A percentile compares a stretch with the other conserved stretches of the same genome.
These are phyloP conservation scores for Penaeus monodon DNA, from an alignment of 2,888 invertebrate genomes.

Conservation along the genomic window DNA sequence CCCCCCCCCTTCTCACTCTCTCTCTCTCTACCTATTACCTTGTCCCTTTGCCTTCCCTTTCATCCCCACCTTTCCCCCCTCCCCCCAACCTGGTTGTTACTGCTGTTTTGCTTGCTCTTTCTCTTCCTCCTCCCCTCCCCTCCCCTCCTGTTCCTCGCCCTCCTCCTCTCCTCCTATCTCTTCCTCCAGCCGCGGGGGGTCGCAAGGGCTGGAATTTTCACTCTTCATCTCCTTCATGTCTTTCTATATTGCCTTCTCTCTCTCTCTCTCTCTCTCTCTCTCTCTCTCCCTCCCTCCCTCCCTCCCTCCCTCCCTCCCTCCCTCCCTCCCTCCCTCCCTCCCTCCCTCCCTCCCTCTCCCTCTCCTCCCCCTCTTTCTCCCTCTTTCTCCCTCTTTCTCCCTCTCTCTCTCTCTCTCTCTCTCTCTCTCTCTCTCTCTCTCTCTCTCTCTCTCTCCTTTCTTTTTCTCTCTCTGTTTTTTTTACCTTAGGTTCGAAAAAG, in stretches of 20 bases:
- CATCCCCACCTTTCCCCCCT: too few species aligned
- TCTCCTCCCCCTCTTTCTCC: not conserved
- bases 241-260: not conserved
- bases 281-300: too few species aligned
- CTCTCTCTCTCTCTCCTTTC: not conserved
- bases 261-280: not conserved
- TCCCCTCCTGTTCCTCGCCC: not conserved
- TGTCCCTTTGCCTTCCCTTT: too few species aligned
- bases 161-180: not conserved
- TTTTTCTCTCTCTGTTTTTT: slow-evolving; percentile 1
- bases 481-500: not conserved
- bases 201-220: not conserved
- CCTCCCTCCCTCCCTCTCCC: not conserved
- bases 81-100: not conserved
- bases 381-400: not conserved
- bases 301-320: too few species aligned
- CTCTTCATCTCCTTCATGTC: not conserved
- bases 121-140: not conserved
- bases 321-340: not conserved
- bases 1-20: too few species aligned
- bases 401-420: not conserved
- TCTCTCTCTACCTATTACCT: too few species aligned
- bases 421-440: not conserved
- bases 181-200: too few species aligned
- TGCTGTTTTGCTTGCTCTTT: not conserved